A percentile compares a stretch with the other conserved stretches of the same genome.
phyloP scores from a whole-genome alignment of 2,113 vertebrate species.

The Tachycineta bicolor region DNA sequence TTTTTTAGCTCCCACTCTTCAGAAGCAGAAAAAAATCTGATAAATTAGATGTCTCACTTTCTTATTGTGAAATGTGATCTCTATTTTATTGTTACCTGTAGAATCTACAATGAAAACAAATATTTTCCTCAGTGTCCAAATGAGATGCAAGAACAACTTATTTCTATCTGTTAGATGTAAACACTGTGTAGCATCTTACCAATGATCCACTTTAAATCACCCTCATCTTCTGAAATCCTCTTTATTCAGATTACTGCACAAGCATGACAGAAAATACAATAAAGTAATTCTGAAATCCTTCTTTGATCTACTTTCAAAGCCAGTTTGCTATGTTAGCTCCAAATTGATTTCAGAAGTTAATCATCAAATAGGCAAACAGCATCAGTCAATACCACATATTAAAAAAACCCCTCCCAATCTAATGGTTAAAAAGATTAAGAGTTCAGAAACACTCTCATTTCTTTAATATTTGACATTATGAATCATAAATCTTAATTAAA shows the following conservation, averaged over 20 bases:
- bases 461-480: background rate
- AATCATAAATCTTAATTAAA: background rate
- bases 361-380: slow-evolving; percentile 14
- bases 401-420: background rate
- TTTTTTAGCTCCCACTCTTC: background rate
- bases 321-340: background rate
- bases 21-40: background rate
- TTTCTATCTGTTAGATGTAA: background rate
- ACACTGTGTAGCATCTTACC: background rate
- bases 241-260: slow-evolving; percentile 21
- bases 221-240: slow-evolving; percentile 7
- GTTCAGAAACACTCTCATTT: background rate
- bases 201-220: background rate
- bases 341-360: slow-evolving; percentile 46
- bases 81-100: background rate
- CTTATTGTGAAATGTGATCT: background rate
- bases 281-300: slow-evolving; percentile 7
- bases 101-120: background rate
- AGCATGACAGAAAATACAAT: slow-evolving; percentile 2
- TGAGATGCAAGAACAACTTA: background rate
- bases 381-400: background rate
- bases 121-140: background rate
- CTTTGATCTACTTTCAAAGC: slow-evolving; percentile 48
- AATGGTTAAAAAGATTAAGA: background rate
- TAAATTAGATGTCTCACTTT: background rate